Conservation (phyloP, 2,113 vertebrate genomes). For the Epinephelus lanceolatus region DNA sequence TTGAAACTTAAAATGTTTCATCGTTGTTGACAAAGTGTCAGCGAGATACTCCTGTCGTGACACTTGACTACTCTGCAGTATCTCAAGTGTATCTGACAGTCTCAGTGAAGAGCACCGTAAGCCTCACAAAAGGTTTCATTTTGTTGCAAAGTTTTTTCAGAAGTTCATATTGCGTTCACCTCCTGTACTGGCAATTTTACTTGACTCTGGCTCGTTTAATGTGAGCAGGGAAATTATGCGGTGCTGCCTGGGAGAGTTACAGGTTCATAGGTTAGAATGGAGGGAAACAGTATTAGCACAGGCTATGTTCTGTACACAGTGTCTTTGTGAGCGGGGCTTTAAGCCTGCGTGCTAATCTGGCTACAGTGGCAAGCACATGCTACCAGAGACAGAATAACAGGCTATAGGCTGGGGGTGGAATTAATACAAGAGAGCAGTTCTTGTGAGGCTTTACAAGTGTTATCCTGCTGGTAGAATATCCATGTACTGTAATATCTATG, state of each 20-base stretch:
- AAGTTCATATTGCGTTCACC: conserved; percentile 23
- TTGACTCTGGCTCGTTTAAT: conserved; percentile 35
- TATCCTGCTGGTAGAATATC: conserved; percentile 37
- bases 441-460: conserved; percentile 56
- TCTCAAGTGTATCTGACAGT: neutral
- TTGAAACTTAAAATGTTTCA: neutral
- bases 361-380: conserved; percentile 74
- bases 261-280: conserved; percentile 50
- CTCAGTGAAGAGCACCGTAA: neutral
- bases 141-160: conserved; percentile 10
- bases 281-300: conserved; percentile 59
- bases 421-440: conserved; percentile 59
- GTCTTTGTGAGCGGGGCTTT: conserved; percentile 75
- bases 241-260: conserved; percentile 19
- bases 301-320: conserved; percentile 70
- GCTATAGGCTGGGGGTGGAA: conserved; percentile 64
- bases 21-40: neutral
- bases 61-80: neutral
- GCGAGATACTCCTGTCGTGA: neutral
- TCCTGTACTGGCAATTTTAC: conserved; percentile 27
- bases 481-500: neutral
- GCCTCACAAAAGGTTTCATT: conserved; percentile 26
- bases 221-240: conserved; percentile 42
- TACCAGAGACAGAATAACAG: conserved; percentile 63
- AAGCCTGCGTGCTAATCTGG: conserved; percentile 78